These are phyloP conservation scores for Heliconius eleuchia DNA, from an alignment of 1,140 invertebrate genomes.

Conservation along the genomic window DNA sequence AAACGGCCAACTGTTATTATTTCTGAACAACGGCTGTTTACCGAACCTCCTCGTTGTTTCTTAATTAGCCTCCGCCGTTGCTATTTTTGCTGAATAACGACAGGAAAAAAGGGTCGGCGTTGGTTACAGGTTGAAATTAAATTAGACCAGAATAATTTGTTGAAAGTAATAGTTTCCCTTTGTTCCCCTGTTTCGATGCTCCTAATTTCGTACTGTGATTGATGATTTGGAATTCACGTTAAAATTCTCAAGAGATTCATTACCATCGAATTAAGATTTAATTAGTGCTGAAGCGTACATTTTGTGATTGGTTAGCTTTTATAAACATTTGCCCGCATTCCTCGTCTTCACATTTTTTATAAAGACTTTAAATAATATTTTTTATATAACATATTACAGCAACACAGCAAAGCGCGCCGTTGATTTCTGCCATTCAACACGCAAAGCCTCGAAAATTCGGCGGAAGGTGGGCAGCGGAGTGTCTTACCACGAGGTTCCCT, in stretches of 20 bases:
- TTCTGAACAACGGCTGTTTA: slow-evolving; percentile 27
- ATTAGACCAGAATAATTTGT: slow-evolving; percentile 21
- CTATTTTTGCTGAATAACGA: slow-evolving; percentile 33
- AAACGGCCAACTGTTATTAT: slow-evolving; percentile 27
- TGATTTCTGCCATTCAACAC: too few relatives aligned
- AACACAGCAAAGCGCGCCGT: too few relatives aligned
- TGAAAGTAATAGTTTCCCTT: slow-evolving; percentile 14
- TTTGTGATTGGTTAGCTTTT: background rate
- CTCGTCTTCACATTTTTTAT: too few relatives aligned
- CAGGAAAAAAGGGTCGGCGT: slow-evolving; percentile 30
- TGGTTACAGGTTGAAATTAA: slow-evolving; percentile 26
- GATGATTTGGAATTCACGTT: background rate
- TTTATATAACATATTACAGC: too few relatives aligned
- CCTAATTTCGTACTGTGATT: background rate
- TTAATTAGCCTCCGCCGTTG: slow-evolving; percentile 28
- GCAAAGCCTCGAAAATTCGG: too few relatives aligned
- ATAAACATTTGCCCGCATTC: background rate
- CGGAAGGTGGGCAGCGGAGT: too few relatives aligned
- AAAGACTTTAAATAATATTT: too few relatives aligned
- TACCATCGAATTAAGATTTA: background rate
- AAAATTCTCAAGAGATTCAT: background rate
- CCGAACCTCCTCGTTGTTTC: slow-evolving; percentile 34
- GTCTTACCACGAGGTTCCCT: too few relatives aligned
- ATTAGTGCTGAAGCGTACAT: background rate
- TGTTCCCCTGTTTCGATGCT: slow-evolving; percentile 1